These are phyloP conservation scores for Plutella xylostella DNA, from an alignment of 2,888 invertebrate genomes.

Conservation along the genomic window DNA sequence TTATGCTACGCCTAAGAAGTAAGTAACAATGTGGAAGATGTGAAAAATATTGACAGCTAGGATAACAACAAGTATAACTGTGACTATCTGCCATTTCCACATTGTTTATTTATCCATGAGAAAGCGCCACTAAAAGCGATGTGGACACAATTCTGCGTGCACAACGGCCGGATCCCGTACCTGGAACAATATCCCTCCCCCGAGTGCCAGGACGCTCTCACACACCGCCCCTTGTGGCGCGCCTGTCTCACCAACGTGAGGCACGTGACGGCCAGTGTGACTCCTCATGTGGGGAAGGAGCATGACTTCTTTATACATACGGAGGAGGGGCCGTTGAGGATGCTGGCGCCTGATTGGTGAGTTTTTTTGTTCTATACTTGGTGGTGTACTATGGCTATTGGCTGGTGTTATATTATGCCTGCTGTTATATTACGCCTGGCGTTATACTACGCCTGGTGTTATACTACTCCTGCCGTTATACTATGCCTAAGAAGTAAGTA, in stretches of 20 bases:
- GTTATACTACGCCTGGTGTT: too few species aligned
- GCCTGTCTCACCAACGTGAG: slow-evolving; percentile 76
- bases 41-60: too few species aligned
- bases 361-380: slow-evolving; percentile 17
- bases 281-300: slow-evolving; percentile 74
- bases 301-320: slow-evolving; percentile 84
- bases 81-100: too few species aligned
- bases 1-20: too few species aligned
- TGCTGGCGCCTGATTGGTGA: slow-evolving; percentile 84
- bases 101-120: too few species aligned
- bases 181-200: slow-evolving; percentile 83
- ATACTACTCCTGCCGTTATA: too few species aligned
- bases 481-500: too few species aligned
- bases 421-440: too few species aligned
- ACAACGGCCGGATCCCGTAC: slow-evolving; percentile 83
- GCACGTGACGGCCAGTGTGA: slow-evolving; percentile 85
- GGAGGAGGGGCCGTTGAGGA: slow-evolving; percentile 75
- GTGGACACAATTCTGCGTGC: slow-evolving; percentile 89
- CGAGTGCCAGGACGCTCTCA: slow-evolving; percentile 69
- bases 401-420: too few species aligned
- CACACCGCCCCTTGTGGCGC: slow-evolving; percentile 79
- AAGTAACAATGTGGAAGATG: too few species aligned
- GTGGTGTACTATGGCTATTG: too few species aligned
- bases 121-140: slow-evolving; percentile 45
- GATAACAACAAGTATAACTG: too few species aligned